phyloP scores from a whole-genome alignment of 2,113 vertebrate species.

The Hemiprocne comata region DNA sequence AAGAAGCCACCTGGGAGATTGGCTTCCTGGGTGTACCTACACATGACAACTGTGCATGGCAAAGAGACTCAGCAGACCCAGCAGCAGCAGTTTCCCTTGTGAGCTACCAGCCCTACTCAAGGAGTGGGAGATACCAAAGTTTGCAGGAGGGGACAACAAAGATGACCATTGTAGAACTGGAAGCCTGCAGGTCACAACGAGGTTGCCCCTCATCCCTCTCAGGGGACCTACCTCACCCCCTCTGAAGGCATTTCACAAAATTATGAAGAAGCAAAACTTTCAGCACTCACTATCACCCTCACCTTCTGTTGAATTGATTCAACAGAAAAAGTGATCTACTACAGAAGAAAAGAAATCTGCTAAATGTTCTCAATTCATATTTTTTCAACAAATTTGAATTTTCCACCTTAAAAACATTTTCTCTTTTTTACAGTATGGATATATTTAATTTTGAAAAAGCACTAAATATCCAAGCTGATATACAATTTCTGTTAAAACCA shows the following conservation, averaged over 20 bases:
- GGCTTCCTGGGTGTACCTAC: not conserved
- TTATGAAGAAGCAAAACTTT: not conserved
- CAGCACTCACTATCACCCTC: not conserved
- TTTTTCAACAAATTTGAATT: not conserved
- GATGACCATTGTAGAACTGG: too few species aligned
- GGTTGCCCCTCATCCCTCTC: not conserved
- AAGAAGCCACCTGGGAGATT: not conserved
- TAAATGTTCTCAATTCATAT: not conserved
- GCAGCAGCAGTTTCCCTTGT: too few species aligned
- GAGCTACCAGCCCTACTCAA: too few species aligned
- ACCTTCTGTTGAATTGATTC: not conserved
- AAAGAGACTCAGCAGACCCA: not conserved
- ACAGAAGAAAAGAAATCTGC: not conserved
- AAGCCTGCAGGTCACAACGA: too few species aligned
- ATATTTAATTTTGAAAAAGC: not conserved
- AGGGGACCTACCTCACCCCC: accelerated
- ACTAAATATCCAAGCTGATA: not conserved
- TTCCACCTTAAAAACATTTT: not conserved
- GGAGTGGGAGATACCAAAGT: too few species aligned
- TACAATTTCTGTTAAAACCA: not conserved
- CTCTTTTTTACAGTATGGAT: not conserved
- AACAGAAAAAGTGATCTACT: not conserved
- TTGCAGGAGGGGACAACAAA: too few species aligned
- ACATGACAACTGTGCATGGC: not conserved
- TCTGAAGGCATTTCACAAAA: not conserved